A percentile compares a stretch with the other conserved stretches of the same genome.
Evolutionary conservation across 2,113 vertebrate genomes (phyloP).

Genomic region (Pseudorectes ferrugineus): DNA sequence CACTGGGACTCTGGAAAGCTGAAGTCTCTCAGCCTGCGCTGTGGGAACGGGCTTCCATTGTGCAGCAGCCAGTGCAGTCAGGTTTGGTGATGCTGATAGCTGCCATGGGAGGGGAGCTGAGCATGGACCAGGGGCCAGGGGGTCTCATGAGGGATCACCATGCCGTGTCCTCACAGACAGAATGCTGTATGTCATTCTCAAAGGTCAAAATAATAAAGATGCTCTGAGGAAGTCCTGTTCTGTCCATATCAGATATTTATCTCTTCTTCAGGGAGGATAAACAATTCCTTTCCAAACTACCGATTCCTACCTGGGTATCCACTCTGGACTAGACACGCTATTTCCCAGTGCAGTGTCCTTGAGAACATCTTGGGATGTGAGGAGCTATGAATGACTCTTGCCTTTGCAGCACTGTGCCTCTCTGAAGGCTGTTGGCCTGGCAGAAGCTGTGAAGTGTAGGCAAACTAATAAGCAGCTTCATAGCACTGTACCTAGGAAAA

Average conservation of each 20-base stretch:
- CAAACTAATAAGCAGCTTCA: not conserved
- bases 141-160: not conserved
- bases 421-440: not conserved
- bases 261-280: not conserved
- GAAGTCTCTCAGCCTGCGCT: not conserved
- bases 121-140: not conserved
- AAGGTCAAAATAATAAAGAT: not conserved
- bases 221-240: not conserved
- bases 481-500: not conserved
- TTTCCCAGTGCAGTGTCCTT: not conserved
- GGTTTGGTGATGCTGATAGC: not conserved
- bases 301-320: fast-evolving
- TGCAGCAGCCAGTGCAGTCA: not conserved
- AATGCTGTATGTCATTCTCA: not conserved
- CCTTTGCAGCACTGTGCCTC: not conserved
- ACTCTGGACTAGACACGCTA: not conserved
- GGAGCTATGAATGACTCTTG: not conserved
- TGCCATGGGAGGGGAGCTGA: not conserved
- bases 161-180: not conserved
- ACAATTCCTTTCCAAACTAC: not conserved
- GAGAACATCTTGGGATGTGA: not conserved
- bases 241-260: not conserved
- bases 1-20: not conserved
- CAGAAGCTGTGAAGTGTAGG: not conserved
- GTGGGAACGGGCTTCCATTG: not conserved